A percentile compares a stretch with the other conserved stretches of the same genome.
Conservation (phyloP, 2,888 invertebrate genomes). For the Neria commutata region DNA sequence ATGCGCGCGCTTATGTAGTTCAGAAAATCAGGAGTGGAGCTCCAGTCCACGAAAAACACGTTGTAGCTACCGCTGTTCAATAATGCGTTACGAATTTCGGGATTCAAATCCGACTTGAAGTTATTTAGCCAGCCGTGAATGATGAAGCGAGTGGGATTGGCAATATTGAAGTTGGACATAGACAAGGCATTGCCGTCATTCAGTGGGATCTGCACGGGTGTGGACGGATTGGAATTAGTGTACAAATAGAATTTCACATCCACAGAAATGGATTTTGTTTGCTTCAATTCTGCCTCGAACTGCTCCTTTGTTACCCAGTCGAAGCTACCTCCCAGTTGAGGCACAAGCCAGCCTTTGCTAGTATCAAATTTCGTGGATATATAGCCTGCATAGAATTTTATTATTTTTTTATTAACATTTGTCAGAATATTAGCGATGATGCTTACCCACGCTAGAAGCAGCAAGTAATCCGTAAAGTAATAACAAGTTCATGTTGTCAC, state of each 20-base stretch:
- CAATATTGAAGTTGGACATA: constrained; percentile 34
- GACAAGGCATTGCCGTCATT: constrained; percentile 25
- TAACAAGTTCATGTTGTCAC: too few relatives aligned
- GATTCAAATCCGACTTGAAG: constrained; percentile 29
- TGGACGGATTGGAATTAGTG: constrained; percentile 42
- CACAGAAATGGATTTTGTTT: neutral
- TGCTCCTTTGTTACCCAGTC: too few relatives aligned
- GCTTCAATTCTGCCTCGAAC: too few relatives aligned
- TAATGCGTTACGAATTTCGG: constrained; percentile 54
- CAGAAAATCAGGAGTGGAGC: constrained; percentile 62
- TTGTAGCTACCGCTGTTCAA: constrained; percentile 65
- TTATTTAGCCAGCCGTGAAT: constrained; percentile 61
- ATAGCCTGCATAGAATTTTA: too few relatives aligned
- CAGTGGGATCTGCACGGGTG: constrained; percentile 27
- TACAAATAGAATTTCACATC: constrained; percentile 41
- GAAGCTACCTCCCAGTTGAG: constrained; percentile 15
- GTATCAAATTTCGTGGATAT: too few relatives aligned
- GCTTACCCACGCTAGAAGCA: too few relatives aligned
- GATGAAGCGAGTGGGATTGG: constrained; percentile 40
- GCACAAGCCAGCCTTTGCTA: constrained; percentile 26
- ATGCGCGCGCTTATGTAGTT: constrained; percentile 65
- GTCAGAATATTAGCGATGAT: too few relatives aligned
- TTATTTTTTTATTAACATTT: too few relatives aligned
- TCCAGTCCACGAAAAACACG: constrained; percentile 68
- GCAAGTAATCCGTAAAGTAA: too few relatives aligned